phyloP scores from a whole-genome alignment of 2,797 vertebrate species.

The Thunnus albacares region DNA sequence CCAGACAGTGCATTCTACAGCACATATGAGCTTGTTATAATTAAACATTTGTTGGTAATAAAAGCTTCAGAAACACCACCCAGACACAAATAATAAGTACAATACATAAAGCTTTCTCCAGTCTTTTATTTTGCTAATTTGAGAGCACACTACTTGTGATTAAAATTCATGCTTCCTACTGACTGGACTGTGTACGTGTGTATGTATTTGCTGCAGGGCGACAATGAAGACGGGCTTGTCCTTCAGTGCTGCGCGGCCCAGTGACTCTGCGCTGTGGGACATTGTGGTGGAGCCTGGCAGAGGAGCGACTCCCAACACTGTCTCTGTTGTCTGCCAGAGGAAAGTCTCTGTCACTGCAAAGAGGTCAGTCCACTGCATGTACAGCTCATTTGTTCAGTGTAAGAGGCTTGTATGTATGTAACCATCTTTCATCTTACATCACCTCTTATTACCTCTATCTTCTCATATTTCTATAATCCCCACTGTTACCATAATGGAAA shows the following conservation, averaged over 20 bases:
- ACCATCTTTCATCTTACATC: not conserved
- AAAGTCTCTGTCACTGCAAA: constrained; percentile 77
- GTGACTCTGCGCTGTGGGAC: constrained; percentile 83
- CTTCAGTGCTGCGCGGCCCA: constrained; percentile 83
- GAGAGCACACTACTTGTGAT: not conserved
- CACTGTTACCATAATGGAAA: constrained; percentile 1
- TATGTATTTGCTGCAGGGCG: constrained; percentile 71
- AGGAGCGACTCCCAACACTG: constrained; percentile 70
- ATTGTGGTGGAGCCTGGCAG: constrained; percentile 77
- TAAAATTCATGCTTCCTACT: not conserved
- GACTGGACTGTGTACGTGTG: constrained; percentile 27
- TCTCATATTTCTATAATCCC: constrained; percentile 30
- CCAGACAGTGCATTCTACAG: not conserved
- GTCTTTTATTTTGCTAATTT: not conserved
- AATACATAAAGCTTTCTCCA: not conserved
- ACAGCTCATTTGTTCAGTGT: not conserved
- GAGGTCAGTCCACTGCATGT: constrained; percentile 75
- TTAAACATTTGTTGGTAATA: not conserved
- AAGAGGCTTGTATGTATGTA: not conserved
- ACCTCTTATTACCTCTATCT: not conserved
- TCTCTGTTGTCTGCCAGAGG: constrained; percentile 83
- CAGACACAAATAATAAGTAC: not conserved
- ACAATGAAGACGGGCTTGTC: constrained; percentile 78
- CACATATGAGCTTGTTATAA: not conserved
- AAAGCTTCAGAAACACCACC: not conserved